Percentiles rank a stretch among this genome's conserved stretches.
These are phyloP conservation scores for Pteromalus puparum DNA, from an alignment of 1,140 invertebrate genomes.

Conservation along the genomic window DNA sequence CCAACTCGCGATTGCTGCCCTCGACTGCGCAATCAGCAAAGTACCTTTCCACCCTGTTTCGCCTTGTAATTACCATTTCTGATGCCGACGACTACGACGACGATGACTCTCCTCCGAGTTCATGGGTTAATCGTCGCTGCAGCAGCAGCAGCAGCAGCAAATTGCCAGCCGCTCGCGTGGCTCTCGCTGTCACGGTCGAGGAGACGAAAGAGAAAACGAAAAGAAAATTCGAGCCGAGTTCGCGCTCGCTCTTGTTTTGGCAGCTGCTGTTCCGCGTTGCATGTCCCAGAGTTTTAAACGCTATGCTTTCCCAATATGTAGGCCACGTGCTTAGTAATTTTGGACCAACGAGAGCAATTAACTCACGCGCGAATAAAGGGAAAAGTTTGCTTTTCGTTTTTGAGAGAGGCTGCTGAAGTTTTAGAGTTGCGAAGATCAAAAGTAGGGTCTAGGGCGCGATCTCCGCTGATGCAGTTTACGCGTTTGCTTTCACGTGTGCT, in stretches of 20 bases:
- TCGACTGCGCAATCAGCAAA: constrained; percentile 5
- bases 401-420: background rate
- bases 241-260: background rate
- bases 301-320: background rate
- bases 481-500: too few species aligned
- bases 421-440: too few species aligned
- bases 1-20: constrained; percentile 26
- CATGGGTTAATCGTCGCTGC: background rate
- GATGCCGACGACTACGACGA: background rate
- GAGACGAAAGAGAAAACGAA: background rate
- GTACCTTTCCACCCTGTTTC: constrained; percentile 21
- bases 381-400: constrained; percentile 9
- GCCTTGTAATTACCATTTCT: constrained; percentile 23
- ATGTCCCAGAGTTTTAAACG: too few species aligned
- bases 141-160: background rate
- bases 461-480: too few species aligned
- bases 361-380: background rate
- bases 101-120: background rate
- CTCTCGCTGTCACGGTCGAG: background rate
- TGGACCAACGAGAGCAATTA: background rate
- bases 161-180: background rate
- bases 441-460: too few species aligned
- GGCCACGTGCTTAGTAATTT: constrained; percentile 3
- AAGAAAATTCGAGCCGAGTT: background rate
- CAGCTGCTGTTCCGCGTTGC: background rate